Base-by-base conservation (phyloP, 1,140 invertebrate genomes). In the Rhyacophila brunnea region DNA sequence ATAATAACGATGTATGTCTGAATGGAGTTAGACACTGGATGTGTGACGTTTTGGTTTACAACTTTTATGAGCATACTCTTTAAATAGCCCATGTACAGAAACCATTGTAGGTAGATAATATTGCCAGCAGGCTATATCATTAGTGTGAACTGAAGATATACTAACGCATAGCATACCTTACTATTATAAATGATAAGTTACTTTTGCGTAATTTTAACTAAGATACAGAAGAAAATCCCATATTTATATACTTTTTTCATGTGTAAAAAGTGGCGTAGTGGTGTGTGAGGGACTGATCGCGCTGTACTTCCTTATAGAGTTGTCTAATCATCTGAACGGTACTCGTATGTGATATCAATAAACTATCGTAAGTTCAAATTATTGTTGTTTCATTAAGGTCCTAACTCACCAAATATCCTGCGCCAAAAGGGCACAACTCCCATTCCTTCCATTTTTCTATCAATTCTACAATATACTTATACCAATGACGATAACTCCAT, bases 301-400 rank as follows among this genome's bases (percentile, higher is more conserved):
- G 45, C 51, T 62, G 48, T 52, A 56, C 60, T 62, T 61, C 53
- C 60, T 58, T 34, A 52, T 53, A 62, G 60, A 48, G 55, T 58
- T 58, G 61, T 49, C 55, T 58, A 63, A 55, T 63, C 61, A 63
- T 58, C 61, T 36, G 61, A 63, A 58, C 55, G 51, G 61, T 63
- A 63, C 61, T 63, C 61, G 50, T 63, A 63, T 63, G 61, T 63
- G 61, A 63, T 63, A 63, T 63, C 61, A 63, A 63, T 63, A 63
- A 62, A 63, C 43, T 63, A 63, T 54, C 58, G 18, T 63, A 63
- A 63, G 61, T 63, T 63, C 61, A 58, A 63, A 44, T 28, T 28
- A 28, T 28, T 28, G 23, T 9, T 28, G 23, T 28, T 28, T 28
- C 23, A 28, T 28, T 28, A 28, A 28, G 9, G 9, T 28, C 23